Evolutionary conservation across 2,888 invertebrate genomes (phyloP).

Genomic region (Gastrophysa polygoni): DNA sequence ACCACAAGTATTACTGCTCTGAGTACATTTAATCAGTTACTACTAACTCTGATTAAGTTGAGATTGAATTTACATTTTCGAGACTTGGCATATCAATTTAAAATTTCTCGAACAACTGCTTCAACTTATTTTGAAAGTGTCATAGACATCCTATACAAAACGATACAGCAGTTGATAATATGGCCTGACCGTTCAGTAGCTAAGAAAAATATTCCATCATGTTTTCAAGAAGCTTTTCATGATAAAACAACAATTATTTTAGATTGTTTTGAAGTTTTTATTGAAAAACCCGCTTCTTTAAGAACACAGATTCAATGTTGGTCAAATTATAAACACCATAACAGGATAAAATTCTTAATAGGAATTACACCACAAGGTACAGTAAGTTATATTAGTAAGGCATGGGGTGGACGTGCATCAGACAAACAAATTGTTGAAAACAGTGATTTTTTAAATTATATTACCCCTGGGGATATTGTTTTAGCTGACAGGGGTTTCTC

Average conservation of each 20-base stretch:
- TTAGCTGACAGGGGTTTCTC: constrained; percentile 18
- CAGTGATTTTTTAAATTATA: constrained; percentile 10
- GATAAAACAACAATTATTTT: constrained; percentile 23
- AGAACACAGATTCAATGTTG: constrained; percentile 20
- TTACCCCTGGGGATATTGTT: constrained; percentile 14
- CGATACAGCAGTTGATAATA: constrained; percentile 22
- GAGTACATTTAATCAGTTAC: constrained; percentile 15
- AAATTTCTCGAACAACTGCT: constrained; percentile 10
- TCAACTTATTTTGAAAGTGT: constrained; percentile 12
- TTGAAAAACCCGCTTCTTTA: constrained; percentile 19
- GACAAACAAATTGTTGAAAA: constrained; percentile 4
- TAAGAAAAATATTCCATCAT: constrained; percentile 22
- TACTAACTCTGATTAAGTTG: constrained; percentile 21
- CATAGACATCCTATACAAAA: constrained; percentile 9
- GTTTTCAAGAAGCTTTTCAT: constrained; percentile 26
- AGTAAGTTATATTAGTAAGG: constrained; percentile 6
- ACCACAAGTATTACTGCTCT: constrained; percentile 19
- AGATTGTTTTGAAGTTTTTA: constrained; percentile 30
- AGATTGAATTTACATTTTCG: constrained; percentile 24
- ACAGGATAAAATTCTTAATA: constrained; percentile 32
- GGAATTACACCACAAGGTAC: constrained; percentile 27
- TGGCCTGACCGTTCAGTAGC: constrained; percentile 25
- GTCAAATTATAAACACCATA: constrained; percentile 31
- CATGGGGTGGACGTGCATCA: constrained; percentile 10
- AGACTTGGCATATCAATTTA: constrained; percentile 22